These are phyloP conservation scores for Silurus lanzhouensis DNA, from an alignment of 2,797 vertebrate genomes.

Conservation along the genomic window DNA sequence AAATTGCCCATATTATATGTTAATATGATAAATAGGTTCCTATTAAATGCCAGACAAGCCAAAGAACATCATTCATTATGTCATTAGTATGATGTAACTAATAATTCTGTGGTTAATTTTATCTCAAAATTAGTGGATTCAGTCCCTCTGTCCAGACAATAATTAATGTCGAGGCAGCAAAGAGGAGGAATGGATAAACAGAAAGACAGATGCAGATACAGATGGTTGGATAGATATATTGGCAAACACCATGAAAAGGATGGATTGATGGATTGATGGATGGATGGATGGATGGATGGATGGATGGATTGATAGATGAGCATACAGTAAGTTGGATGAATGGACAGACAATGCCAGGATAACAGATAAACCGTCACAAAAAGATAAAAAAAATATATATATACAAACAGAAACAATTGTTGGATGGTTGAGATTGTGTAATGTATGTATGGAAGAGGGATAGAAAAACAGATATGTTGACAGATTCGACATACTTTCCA, in stretches of 20 bases:
- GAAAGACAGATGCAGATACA: not conserved
- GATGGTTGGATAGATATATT: not conserved
- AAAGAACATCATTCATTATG: not conserved
- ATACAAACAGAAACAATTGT: not conserved
- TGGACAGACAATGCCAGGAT: not conserved
- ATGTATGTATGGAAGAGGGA: not conserved
- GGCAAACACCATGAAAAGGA: not conserved
- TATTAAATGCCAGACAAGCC: slow-evolving; percentile 7
- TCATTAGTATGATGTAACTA: not conserved
- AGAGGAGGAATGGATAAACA: not conserved
- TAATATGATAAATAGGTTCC: slow-evolving; percentile 5
- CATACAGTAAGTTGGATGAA: not conserved
- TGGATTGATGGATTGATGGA: not conserved
- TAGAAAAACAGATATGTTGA: not conserved
- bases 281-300: not conserved
- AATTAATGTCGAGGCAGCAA: not conserved
- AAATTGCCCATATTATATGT: not conserved
- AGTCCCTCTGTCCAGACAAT: not conserved
- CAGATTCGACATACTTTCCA: not conserved
- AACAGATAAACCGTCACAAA: not conserved
- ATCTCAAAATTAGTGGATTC: not conserved
- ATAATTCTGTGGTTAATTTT: not conserved
- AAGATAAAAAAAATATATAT: not conserved
- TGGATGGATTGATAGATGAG: too few species aligned
- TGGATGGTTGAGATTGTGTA: not conserved